phyloP scores from a whole-genome alignment of 53 echinoderm and acorn worm genomes.

The Henricia sp. region DNA sequence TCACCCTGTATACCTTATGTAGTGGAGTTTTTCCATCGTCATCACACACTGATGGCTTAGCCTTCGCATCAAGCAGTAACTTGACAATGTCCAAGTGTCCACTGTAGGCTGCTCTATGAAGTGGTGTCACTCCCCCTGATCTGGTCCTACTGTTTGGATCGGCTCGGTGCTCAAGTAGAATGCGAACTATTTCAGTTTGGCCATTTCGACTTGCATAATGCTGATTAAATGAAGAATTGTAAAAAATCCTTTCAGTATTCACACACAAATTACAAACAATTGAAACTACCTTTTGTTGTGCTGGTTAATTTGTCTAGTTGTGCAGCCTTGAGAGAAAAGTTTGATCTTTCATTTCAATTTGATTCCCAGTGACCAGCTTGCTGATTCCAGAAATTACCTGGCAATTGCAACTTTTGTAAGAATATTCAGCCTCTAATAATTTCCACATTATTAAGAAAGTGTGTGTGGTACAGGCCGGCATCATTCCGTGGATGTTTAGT shows the following conservation, averaged over 20 bases:
- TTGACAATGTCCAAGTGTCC: slow-evolving; percentile 75
- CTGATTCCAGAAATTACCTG: too few species aligned
- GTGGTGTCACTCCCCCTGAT: slow-evolving; percentile 82
- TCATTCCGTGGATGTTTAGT: too few species aligned
- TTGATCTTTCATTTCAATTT: too few species aligned
- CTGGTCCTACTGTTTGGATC: slow-evolving; percentile 79
- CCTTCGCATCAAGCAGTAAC: slow-evolving; percentile 55
- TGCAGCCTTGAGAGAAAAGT: background rate
- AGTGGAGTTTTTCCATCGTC: slow-evolving; percentile 82
- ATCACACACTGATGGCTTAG: slow-evolving; percentile 63
- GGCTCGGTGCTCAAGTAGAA: slow-evolving; percentile 76
- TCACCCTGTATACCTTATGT: slow-evolving; percentile 75
- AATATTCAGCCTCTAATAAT: too few species aligned
- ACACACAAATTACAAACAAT: background rate
- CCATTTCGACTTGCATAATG: slow-evolving; percentile 94
- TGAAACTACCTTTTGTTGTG: background rate
- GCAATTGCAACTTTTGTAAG: too few species aligned
- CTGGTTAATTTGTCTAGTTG: background rate
- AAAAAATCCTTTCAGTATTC: background rate
- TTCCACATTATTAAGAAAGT: too few species aligned
- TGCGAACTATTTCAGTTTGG: slow-evolving; percentile 41
- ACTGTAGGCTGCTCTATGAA: slow-evolving; percentile 86
- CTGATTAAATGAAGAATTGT: slow-evolving; percentile 38
- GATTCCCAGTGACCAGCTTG: too few species aligned
- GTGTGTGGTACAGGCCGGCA: too few species aligned